Evolutionary conservation across 2,113 vertebrate species (phyloP), one percentile per base, ranked within the genome.

Genomic region (Marmota flaviventris): DNA sequence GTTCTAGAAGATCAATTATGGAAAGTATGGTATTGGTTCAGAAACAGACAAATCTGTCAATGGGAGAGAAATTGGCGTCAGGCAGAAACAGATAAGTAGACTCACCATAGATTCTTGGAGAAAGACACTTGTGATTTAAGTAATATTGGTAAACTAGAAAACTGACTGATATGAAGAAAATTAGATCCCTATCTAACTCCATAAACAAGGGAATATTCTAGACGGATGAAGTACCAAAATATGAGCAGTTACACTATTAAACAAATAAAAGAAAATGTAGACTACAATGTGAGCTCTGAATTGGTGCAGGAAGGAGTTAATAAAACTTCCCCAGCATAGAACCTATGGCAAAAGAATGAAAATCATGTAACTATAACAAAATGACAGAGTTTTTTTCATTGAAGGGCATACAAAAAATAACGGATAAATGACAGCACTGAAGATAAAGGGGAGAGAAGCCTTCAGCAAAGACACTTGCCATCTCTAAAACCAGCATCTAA

Each of bases 181-280:
- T 9, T 81, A 34, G 27, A 42, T 53, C 12, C 45, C 22, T 88
- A 9, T 61, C 39, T 39, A 83, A 93, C 27, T 75, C 14, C 72
- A 67, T 34, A 81, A 93, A 85, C 42, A 85, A 69, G 13, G 4
- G 10, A 61, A 87, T 53, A 63, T 84, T 91, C 65, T 39, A 73
- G 37, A 42, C 3, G 34, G 29, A 78, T 53, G 72, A 79, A 91
- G 92, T 17, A 84, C 34, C 29, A 86, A 93, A 85, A 16, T 34
- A 11, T 89, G 8, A 67, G 22, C 18, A 42, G 1, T 93, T 76
- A 97, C 69, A 70, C 27, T 29, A 81, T n/a, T 78, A 72, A 73
- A 34, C 69, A 48, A 91, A 51, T 42, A 42, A 61, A 88, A 89
- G 17, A 89, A 89, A 96, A 86, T 51, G 29, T 29, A 89, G 42